Base-by-base conservation (phyloP, 2,888 invertebrate genomes). In the Hoplodrina ambigua region DNA sequence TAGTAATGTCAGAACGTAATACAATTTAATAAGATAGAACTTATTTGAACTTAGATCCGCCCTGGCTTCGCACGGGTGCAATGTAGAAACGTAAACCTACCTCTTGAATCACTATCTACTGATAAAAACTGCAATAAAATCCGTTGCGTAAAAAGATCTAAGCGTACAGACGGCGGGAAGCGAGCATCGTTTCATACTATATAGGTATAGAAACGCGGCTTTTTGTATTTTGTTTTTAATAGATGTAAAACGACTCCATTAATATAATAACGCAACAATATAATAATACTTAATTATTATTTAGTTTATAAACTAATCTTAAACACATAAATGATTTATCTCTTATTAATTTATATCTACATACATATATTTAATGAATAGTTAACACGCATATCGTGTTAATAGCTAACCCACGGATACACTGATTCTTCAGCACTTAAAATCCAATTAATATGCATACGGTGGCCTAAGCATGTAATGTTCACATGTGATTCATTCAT, bases 401-500 rank as follows among this genome's bases (percentile, higher is more conserved):
- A 50, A 67, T 54, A 49, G 41, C 17, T 20, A 20, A 41, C 20
- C 20, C 30, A 58, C 53, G 30, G 76, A 60, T 49, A 30, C 46
- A 61, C 44, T 41, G 64, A 70, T 64, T 65, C 25, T 59, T 57
- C 17, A 11, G 33, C 61, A 64, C 20, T 62, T 68, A 68, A 56
- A 79, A 56, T 46, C 30, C 30, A 1, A 77, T 78, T 77, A 57
- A 62, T 65, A 81, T 70, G 56, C 61, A 52, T 30, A 64, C 5
- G 10, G 53, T 25, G 72, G 54, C 71, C 64, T 81, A 59, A 55
- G 55, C 66, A 64, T 19, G 56, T 55, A 53, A 59, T 49, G 37
- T 15, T 59, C 46, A 72, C 62, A 55, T 50, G 41, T 68, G 56
- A 65, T 65, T 58, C 61, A 77, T 68, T 68, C 50, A 64, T 64